Evolutionary conservation across 2,797 vertebrate species (phyloP).

Genomic region (Sitta carolinensis): DNA sequence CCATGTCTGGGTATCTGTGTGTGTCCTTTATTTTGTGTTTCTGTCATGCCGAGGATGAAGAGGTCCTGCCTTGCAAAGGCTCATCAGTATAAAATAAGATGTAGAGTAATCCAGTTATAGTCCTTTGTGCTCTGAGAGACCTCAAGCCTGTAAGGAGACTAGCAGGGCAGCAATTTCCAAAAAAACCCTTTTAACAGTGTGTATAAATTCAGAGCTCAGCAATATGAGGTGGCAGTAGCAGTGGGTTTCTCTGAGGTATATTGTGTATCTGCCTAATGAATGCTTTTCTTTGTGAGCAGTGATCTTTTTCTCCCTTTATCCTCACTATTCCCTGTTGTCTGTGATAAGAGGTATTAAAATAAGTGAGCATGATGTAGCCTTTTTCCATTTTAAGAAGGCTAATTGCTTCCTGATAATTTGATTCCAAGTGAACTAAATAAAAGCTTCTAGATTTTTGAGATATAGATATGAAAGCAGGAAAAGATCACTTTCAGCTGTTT

Average conservation of each 20-base stretch:
- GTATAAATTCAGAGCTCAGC: background rate
- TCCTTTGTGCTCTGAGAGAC: background rate
- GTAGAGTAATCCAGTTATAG: background rate
- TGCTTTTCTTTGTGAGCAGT: background rate
- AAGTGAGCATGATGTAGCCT: background rate
- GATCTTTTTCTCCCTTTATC: constrained; percentile 2
- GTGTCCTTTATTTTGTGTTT: background rate
- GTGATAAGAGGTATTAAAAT: constrained; percentile 42
- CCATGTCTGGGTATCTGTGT: background rate
- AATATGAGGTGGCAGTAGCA: background rate
- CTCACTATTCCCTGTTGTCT: background rate
- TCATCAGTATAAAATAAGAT: background rate
- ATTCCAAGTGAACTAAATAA: constrained; percentile 16
- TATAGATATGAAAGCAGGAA: background rate
- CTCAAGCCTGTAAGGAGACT: background rate
- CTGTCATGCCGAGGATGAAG: background rate
- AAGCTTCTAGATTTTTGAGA: background rate
- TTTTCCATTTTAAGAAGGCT: constrained; percentile 31
- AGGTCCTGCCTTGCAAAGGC: background rate
- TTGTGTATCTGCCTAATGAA: background rate
- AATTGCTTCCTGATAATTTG: constrained; percentile 26
- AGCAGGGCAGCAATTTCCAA: background rate
- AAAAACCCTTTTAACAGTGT: background rate
- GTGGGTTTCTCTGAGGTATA: background rate
- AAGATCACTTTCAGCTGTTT: background rate